phyloP scores from a whole-genome alignment of 2,113 vertebrate genomes.

The Trematocara stigmaticum region DNA sequence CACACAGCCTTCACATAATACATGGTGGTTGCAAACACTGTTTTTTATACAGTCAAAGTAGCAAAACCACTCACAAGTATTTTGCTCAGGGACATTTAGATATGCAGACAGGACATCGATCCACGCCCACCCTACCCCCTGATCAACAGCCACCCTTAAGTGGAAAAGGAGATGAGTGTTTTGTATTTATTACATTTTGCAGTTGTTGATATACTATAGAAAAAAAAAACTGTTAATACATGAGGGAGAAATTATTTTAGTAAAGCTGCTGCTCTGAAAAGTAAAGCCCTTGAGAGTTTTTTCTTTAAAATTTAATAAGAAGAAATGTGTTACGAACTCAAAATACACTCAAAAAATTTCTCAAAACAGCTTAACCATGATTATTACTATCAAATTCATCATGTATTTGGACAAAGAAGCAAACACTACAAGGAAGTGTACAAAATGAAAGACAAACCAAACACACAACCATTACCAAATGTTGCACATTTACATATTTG shows the following conservation, averaged over 20 bases:
- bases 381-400: neutral
- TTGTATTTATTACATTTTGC: neutral
- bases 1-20: neutral
- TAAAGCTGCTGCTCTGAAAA: neutral
- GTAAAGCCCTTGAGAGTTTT: neutral
- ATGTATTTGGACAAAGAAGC: neutral
- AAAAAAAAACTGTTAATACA: neutral
- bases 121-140: neutral
- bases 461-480: neutral
- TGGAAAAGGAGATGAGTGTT: neutral
- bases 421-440: neutral
- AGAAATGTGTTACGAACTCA: neutral
- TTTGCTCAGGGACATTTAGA: neutral
- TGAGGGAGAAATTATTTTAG: neutral
- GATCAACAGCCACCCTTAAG: neutral
- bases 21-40: neutral
- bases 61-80: neutral
- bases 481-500: neutral
- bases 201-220: neutral
- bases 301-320: neutral
- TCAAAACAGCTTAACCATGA: neutral
- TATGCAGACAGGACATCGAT: neutral
- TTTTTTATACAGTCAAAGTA: neutral
- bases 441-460: neutral
- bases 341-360: neutral